phyloP scores from a whole-genome alignment of 1,140 invertebrate genomes.

The Tribolium castaneum region DNA sequence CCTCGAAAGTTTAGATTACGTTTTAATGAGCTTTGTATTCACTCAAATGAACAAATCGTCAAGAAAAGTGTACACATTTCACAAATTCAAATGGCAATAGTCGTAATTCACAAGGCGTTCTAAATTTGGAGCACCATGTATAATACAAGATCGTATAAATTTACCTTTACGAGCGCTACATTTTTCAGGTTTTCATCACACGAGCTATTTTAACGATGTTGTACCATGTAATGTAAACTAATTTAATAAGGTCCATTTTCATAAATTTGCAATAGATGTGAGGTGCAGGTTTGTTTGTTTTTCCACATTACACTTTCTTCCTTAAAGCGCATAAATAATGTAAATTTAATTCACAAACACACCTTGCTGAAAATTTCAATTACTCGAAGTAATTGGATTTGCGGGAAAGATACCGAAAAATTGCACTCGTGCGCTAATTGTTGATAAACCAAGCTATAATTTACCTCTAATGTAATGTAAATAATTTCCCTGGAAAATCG shows the following conservation, averaged over 20 bases:
- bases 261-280: conserved; percentile 9
- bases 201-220: conserved; percentile 20
- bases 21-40: conserved; percentile 2
- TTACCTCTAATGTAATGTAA: background rate
- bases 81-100: background rate
- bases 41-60: background rate
- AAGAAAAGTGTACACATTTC: background rate
- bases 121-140: background rate
- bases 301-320: background rate
- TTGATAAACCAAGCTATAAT: background rate
- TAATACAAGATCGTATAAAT: conserved; percentile 12
- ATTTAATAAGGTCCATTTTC: conserved; percentile 29
- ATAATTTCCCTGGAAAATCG: background rate
- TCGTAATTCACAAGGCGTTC: background rate
- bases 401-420: background rate
- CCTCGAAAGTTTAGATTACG: conserved; percentile 15
- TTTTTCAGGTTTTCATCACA: conserved; percentile 31
- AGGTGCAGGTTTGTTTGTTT: background rate
- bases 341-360: conserved; percentile 13
- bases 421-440: background rate
- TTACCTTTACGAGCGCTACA: conserved; percentile 12
- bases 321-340: background rate
- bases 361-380: conserved; percentile 4
- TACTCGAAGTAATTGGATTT: conserved; percentile 14
- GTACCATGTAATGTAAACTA: conserved; percentile 12